A percentile compares a stretch with the other conserved stretches of the same genome.
phyloP scores from a whole-genome alignment of 2,797 vertebrate species.

The Monodelphis domestica region DNA sequence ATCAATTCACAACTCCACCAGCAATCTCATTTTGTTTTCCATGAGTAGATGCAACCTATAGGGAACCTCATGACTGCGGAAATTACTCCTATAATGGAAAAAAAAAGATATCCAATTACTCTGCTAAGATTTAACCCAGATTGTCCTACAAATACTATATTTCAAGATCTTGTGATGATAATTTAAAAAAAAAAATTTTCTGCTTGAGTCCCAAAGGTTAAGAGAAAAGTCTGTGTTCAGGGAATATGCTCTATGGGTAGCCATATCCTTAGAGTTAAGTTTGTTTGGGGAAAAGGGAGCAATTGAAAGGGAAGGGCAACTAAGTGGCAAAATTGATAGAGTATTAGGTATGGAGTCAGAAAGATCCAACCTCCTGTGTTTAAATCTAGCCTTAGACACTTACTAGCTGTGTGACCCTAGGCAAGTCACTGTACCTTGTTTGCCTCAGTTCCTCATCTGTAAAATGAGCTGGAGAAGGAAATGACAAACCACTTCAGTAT shows the following conservation, averaged over 20 bases:
- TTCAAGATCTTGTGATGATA: neutral
- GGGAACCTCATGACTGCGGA: neutral
- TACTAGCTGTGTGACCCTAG: too few species aligned
- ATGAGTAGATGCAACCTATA: neutral
- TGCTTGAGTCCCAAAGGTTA: neutral
- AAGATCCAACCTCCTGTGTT: too few species aligned
- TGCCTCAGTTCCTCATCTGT: too few species aligned
- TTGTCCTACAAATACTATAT: neutral
- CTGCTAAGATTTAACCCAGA: neutral
- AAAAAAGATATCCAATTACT: neutral
- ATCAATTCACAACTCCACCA: too few species aligned
- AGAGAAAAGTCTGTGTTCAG: neutral
- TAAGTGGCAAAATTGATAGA: too few species aligned
- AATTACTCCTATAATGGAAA: neutral
- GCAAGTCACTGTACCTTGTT: too few species aligned
- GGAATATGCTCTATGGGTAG: neutral
- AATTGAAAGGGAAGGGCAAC: conserved; percentile 22
- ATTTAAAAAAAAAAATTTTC: too few species aligned
- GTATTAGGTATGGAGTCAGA: too few species aligned
- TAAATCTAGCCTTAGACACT: too few species aligned
- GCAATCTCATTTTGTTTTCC: neutral
- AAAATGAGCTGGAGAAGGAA: too few species aligned
- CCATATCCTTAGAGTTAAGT: too few species aligned
- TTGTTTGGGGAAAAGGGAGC: neutral
- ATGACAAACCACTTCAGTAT: too few species aligned